Base-by-base conservation (phyloP, 2,888 invertebrate genomes). In the Cynaeus angustus region DNA sequence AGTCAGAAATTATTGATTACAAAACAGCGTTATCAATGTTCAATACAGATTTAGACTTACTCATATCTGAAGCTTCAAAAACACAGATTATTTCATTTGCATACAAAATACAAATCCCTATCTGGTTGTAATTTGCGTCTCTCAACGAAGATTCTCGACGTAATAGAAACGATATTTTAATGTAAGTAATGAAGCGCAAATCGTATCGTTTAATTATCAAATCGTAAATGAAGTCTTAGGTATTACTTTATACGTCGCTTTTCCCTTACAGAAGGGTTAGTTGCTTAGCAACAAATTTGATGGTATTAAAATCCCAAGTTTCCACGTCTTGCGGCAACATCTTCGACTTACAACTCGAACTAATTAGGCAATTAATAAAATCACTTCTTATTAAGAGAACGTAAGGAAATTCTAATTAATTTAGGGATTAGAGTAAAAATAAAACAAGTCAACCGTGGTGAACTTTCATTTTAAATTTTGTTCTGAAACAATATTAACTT, bases 231-330 rank as follows among this genome's bases (percentile, higher is more conserved):
- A 48, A 33, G 55, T 71, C 65, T 71, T 61, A 59, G 37, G 50
- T 53, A 56, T 38, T 61, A 66, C 30, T 68, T 69, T 37, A 65
- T 43, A 48, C 53, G 38, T 64, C 45, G 48, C 48, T 41, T 53
- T 72, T 64, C 61, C 66, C 67, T 70, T 67, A 58, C 43, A 38
- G 48, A 72, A 59, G 70, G 70, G 67, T 72, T 72, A 43, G 69
- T 72, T 72, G 72, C 72, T 41, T 46, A 30, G 69, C 66, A 72
- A 70, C 72, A 48, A 69, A 72, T 72, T 72, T 72, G 66, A 72
- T 72, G 62, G 68, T 16, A 56, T 52, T 64, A 66, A 70, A 55
- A 67, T 67, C 64, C 59, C 45, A 68, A 62, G 53, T 71, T 71
- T 66, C 55, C 53, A 69, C 65, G 52, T 50, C 46, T 69, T 66